Base-by-base conservation (phyloP, 1,140 invertebrate genomes). In the Aphidius gifuensis region DNA sequence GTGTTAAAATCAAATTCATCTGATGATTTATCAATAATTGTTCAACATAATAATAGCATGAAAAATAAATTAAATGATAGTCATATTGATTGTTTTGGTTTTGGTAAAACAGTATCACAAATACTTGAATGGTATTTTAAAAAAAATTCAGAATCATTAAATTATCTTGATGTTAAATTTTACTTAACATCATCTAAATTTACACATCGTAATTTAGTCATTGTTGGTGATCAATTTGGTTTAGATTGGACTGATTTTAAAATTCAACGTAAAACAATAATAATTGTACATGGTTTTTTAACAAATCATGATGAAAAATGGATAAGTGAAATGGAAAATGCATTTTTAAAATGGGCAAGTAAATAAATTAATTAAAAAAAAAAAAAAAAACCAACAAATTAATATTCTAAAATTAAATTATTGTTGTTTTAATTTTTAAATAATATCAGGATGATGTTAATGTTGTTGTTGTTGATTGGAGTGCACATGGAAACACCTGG, bases 211-310 rank as follows among this genome's bases (percentile, higher is more conserved):
- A 72, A 73, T 4, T 53, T 67, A 42, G 68, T 82, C 1, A 6
- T 71, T 0, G 43, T 71, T 4, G 85, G 82, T 7, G 62, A 78
- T 0, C 83, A 86, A 50, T 85, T 86, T 60, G 82, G 83, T n/a
- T 65, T 86, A 5, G 83, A 85, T 61, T 85, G 83, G 83, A 82
- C 82, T 1, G 82, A 84, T 61, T 85, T 83, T 68, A 68, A 78
- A 23, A 75, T 82, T 1, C 67, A 70, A 8, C 77, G 83, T 42
- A 76, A 68, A 40, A 85, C 84, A 0, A 69, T 85, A 9, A 64
- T 86, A 58, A 85, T 86, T 32, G 78, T 85, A 4, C 85, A 86
- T 58, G 85, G 85, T 1, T 86, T 85, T 69, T 77, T 86, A 74
- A 83, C 84, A 23, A 75, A 83, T 60, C 82, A 83, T 46, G 75